Evolutionary conservation across 2,888 invertebrate genomes (phyloP).

Genomic region (Xestoiulus laeticollis): DNA sequence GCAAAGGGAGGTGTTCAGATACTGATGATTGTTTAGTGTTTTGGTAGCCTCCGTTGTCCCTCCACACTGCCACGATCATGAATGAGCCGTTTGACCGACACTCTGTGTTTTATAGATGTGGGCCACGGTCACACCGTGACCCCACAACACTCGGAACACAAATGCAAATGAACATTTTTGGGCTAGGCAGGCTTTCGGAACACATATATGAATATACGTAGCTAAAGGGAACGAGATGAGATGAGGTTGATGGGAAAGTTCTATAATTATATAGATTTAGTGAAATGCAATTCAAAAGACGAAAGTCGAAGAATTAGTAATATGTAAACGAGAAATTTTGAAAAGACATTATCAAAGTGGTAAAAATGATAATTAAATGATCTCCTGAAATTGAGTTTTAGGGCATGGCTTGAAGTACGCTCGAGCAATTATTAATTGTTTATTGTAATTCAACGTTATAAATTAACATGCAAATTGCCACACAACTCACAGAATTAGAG

Average conservation of each 20-base stretch:
- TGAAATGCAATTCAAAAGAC: neutral
- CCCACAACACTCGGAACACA: neutral
- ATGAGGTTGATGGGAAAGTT: neutral
- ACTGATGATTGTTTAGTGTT: neutral
- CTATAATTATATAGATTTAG: neutral
- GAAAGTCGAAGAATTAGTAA: neutral
- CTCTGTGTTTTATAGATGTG: constrained; percentile 4
- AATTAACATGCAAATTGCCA: too few relatives aligned
- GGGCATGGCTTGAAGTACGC: too few relatives aligned
- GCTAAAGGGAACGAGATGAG: neutral
- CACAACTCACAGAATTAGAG: too few relatives aligned
- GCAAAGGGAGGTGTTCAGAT: neutral
- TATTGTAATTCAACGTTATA: too few relatives aligned
- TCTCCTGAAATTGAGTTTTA: neutral
- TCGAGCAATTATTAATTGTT: too few relatives aligned
- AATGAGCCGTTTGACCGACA: constrained; percentile 7
- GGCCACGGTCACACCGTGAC: constrained; percentile 34
- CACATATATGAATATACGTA: constrained; percentile 5
- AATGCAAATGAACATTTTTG: constrained; percentile 28
- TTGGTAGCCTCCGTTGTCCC: neutral
- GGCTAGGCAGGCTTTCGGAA: neutral
- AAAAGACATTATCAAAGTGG: neutral
- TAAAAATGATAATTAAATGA: neutral
- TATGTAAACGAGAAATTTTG: neutral
- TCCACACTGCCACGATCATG: constrained; percentile 1